Percentiles rank a stretch among this genome's conserved stretches.
Evolutionary conservation across 2,888 invertebrate species (phyloP).

Genomic region (Chromoteleia sp.): DNA sequence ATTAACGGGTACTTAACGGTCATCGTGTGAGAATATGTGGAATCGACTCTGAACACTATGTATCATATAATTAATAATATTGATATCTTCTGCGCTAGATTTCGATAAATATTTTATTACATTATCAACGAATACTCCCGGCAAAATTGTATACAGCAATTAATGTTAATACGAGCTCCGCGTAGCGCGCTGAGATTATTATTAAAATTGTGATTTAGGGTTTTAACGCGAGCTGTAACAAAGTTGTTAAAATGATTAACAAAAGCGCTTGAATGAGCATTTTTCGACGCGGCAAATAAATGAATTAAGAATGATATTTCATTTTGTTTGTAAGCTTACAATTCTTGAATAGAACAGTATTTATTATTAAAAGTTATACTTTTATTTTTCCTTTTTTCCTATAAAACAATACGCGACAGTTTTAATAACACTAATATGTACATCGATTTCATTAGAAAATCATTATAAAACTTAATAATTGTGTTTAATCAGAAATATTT

Average conservation of each 20-base stretch:
- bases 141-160: conserved; percentile 13
- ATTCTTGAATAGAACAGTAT: too few species aligned
- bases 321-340: too few species aligned
- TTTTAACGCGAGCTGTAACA: background rate
- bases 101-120: conserved; percentile 59
- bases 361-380: too few species aligned
- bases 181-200: background rate
- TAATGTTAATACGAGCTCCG: conserved; percentile 15
- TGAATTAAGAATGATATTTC: too few species aligned
- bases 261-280: background rate
- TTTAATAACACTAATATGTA: too few species aligned
- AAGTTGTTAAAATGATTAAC: background rate
- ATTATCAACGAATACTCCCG: conserved; percentile 30
- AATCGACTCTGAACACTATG: conserved; percentile 11
- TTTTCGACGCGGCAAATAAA: too few species aligned
- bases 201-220: conserved; percentile 19
- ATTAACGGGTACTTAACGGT: conserved; percentile 73
- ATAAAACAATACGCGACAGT: too few species aligned
- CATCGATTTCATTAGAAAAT: too few species aligned
- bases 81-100: conserved; percentile 49
- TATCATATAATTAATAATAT: conserved; percentile 64
- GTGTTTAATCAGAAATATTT: too few species aligned
- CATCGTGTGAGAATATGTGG: conserved; percentile 45
- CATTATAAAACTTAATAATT: too few species aligned
- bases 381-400: too few species aligned